phyloP scores from a whole-genome alignment of 2,797 vertebrate species.

The Chelon auratus region DNA sequence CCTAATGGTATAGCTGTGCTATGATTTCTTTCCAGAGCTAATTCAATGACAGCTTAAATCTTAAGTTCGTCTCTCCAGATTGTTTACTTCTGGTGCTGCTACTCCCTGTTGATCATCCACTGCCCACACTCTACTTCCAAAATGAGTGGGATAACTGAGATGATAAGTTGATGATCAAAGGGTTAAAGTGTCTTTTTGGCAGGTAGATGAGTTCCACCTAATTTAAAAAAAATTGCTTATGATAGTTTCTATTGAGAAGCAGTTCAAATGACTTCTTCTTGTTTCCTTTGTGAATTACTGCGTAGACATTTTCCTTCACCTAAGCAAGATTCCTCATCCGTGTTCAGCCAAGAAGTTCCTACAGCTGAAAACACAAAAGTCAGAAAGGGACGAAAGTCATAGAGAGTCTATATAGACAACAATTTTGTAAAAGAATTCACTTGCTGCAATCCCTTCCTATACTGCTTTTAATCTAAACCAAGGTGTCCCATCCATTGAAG shows the following conservation, averaged over 20 bases:
- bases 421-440: background rate
- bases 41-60: conserved; percentile 65
- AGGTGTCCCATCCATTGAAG: background rate
- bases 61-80: conserved; percentile 71
- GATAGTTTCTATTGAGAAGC: conserved; percentile 69
- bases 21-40: conserved; percentile 69
- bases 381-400: conserved; percentile 67
- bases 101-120: conserved; percentile 78
- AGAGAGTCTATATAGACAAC: conserved; percentile 23
- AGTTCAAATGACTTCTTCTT: conserved; percentile 73
- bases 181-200: conserved; percentile 64
- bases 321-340: conserved; percentile 77
- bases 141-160: conserved; percentile 70
- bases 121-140: conserved; percentile 80
- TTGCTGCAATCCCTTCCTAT: background rate
- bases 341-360: conserved; percentile 77
- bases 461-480: background rate
- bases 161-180: conserved; percentile 66
- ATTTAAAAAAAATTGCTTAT: conserved; percentile 64
- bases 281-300: conserved; percentile 74
- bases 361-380: conserved; percentile 75
- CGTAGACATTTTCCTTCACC: conserved; percentile 74
- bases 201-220: conserved; percentile 65
- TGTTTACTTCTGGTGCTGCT: conserved; percentile 73
- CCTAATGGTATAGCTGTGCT: conserved; percentile 67